A percentile compares a stretch with the other conserved stretches of the same genome.
These are phyloP conservation scores for Gyrodactylus salaris DNA, from an alignment of 1,140 invertebrate species.

Conservation along the genomic window DNA sequence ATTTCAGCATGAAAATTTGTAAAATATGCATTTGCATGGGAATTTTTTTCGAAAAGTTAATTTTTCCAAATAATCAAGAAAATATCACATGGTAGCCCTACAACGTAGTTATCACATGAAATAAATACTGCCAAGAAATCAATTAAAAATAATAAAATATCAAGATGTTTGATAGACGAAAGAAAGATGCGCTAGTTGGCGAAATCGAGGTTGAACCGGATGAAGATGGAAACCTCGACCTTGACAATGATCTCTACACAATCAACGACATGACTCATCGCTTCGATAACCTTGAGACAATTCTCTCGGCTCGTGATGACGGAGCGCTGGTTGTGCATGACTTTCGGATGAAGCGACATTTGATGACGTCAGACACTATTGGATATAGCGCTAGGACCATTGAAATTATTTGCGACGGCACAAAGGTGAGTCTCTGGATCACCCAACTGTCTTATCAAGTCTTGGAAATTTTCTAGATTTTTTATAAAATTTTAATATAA, in stretches of 20 bases:
- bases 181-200: background rate
- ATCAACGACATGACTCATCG: background rate
- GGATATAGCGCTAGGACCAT: background rate
- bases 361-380: background rate
- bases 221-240: background rate
- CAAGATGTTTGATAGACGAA: background rate
- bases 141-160: too few species aligned
- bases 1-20: too few species aligned
- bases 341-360: background rate
- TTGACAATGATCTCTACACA: background rate
- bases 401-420: background rate
- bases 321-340: background rate
- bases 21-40: too few species aligned
- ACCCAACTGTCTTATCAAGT: too few species aligned
- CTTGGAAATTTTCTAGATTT: too few species aligned
- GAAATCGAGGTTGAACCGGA: background rate
- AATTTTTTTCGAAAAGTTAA: too few species aligned
- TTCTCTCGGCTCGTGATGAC: background rate
- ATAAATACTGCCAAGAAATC: too few species aligned
- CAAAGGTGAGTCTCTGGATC: too few species aligned
- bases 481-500: too few species aligned
- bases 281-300: background rate
- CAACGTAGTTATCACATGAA: too few species aligned
- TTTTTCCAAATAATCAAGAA: too few species aligned
- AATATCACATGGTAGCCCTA: too few species aligned